Evolutionary conservation across 1,140 invertebrate genomes (phyloP).

Genomic region (Drosophila rufa): DNA sequence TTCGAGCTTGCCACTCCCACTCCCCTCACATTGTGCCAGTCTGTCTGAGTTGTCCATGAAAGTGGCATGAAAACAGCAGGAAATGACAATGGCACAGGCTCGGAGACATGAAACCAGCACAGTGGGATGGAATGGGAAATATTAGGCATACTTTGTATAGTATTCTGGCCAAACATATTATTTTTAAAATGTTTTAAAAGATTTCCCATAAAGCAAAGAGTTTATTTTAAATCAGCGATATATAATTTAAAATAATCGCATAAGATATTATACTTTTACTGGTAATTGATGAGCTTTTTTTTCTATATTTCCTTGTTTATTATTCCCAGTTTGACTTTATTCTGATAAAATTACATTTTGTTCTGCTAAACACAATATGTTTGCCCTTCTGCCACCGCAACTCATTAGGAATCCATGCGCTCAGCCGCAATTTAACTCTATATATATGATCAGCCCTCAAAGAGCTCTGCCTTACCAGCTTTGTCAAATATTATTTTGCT

Average conservation of each 20-base stretch:
- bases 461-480: not conserved
- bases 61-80: conserved; percentile 67
- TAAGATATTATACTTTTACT: too few species aligned
- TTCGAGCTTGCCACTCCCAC: conserved; percentile 58
- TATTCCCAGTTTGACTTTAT: too few species aligned
- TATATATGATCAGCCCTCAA: conserved; percentile 1
- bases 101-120: conserved; percentile 35
- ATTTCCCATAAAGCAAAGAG: too few species aligned
- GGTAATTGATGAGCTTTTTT: too few species aligned
- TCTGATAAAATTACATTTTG: too few species aligned
- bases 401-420: not conserved
- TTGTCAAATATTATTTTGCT: conserved; percentile 34
- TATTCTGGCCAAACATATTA: too few species aligned
- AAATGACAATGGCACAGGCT: conserved; percentile 54
- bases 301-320: too few species aligned
- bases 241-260: too few species aligned
- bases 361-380: not conserved
- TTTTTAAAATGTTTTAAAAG: too few species aligned
- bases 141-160: not conserved
- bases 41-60: conserved; percentile 56
- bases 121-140: conserved; percentile 20
- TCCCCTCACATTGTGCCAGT: conserved; percentile 29
- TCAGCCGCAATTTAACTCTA: conserved; percentile 8
- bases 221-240: too few species aligned
- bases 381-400: not conserved